Percentiles rank a stretch among this genome's conserved stretches.
These are phyloP conservation scores for Phaethon lepturus DNA, from an alignment of 2,113 vertebrate genomes.

Conservation along the genomic window DNA sequence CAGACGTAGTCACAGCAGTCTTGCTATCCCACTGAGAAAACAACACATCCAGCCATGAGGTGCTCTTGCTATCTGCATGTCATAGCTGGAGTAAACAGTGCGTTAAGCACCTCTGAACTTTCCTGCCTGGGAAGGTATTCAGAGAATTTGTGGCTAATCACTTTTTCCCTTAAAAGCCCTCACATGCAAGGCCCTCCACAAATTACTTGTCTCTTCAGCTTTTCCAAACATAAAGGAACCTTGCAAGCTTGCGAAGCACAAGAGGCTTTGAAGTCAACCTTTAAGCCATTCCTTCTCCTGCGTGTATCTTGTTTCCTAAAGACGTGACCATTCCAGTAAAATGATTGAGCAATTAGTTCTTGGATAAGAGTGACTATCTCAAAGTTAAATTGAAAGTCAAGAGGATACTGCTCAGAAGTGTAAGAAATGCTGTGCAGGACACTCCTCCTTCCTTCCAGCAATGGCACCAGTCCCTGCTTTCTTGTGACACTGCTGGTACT, in stretches of 20 bases:
- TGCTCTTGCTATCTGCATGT: neutral
- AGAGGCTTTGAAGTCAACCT: neutral
- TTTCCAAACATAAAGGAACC: neutral
- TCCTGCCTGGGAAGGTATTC: neutral
- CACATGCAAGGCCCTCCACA: neutral
- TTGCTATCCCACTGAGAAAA: neutral
- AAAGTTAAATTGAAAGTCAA: neutral
- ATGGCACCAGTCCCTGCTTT: neutral
- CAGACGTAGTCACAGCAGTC: neutral
- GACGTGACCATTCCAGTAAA: neutral
- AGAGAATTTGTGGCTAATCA: neutral
- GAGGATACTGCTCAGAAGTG: neutral
- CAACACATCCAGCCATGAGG: neutral
- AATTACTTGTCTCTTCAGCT: neutral
- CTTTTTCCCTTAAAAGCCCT: neutral
- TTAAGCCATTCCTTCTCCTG: neutral
- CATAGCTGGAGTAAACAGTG: neutral
- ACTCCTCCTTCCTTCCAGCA: neutral
- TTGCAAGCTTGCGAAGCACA: neutral
- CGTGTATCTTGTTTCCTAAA: neutral
- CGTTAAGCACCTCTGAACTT: neutral
- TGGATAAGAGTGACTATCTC: neutral
- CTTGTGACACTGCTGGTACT: neutral
- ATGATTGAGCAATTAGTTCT: neutral
- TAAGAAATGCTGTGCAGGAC: neutral